phyloP scores from a whole-genome alignment of 2,888 invertebrate species.

The Geotrupes spiniger region DNA sequence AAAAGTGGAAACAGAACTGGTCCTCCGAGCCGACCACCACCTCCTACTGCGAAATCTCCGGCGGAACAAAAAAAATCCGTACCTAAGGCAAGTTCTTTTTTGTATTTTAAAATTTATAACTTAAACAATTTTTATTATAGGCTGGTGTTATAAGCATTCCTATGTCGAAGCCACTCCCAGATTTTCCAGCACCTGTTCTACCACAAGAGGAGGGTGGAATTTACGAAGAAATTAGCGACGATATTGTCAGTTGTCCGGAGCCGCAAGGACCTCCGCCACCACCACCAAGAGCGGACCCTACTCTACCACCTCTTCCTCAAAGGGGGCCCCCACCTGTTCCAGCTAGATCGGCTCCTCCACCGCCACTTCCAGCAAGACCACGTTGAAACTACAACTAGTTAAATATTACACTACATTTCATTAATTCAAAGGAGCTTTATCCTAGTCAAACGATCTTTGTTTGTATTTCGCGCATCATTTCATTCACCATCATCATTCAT shows the following conservation, averaged over 20 bases:
- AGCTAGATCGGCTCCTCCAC: conserved; percentile 58
- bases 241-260: conserved; percentile 48
- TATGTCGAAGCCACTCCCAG: conserved; percentile 1
- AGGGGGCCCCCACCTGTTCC: conserved; percentile 54
- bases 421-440: not conserved
- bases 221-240: conserved; percentile 59
- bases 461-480: not conserved
- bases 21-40: conserved; percentile 56
- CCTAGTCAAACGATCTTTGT: conserved; percentile 1
- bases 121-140: conserved; percentile 33
- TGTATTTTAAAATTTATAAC: conserved; percentile 1
- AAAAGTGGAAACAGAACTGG: conserved; percentile 38
- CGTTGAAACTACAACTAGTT: no score
- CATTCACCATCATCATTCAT: no score
- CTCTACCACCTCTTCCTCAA: conserved; percentile 61
- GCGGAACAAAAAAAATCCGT: conserved; percentile 48
- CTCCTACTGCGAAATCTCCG: conserved; percentile 53
- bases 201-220: conserved; percentile 49
- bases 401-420: not conserved
- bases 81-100: conserved; percentile 35
- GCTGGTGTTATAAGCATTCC: conserved; percentile 56
- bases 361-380: conserved; percentile 66
- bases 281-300: conserved; percentile 53
- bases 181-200: conserved; percentile 31
- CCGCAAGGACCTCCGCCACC: conserved; percentile 64